These are phyloP conservation scores for Nemoura dubitans DNA, from an alignment of 2,888 invertebrate genomes.

Conservation along the genomic window DNA sequence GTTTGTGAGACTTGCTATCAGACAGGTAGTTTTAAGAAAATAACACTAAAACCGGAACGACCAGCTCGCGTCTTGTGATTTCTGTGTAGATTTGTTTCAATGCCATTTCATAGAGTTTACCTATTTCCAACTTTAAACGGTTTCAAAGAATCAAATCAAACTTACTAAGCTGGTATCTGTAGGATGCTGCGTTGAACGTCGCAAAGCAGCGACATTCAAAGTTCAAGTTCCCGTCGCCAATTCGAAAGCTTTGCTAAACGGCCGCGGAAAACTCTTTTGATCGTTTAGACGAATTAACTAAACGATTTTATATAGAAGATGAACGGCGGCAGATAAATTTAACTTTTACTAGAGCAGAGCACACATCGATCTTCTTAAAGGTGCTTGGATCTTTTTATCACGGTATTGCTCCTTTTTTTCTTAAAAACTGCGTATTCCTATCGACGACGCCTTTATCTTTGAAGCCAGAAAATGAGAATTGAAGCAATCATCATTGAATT, in stretches of 20 bases:
- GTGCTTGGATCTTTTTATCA: background rate
- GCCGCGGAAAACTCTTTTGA: background rate
- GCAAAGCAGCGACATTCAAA: constrained; percentile 10
- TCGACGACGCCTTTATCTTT: background rate
- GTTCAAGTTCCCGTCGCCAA: background rate
- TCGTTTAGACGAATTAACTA: constrained; percentile 25
- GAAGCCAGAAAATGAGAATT: background rate
- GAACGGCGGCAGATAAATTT: constrained; percentile 21
- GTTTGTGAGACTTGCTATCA: constrained; percentile 8
- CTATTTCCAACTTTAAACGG: constrained; percentile 45
- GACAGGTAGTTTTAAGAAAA: constrained; percentile 44
- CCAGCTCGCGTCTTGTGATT: constrained; percentile 39
- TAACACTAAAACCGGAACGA: constrained; percentile 46
- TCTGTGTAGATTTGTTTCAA: constrained; percentile 47
- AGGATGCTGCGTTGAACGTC: constrained; percentile 8
- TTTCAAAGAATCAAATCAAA: constrained; percentile 47
- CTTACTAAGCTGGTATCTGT: constrained; percentile 36
- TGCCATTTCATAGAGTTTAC: constrained; percentile 42
- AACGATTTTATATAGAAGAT: constrained; percentile 31
- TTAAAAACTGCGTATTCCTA: background rate
- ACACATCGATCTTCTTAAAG: constrained; percentile 9
- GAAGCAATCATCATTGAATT: background rate
- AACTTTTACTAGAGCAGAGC: background rate
- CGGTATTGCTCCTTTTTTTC: background rate
- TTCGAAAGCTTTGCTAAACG: background rate